These are phyloP conservation scores for Choreutis nemorana DNA, from an alignment of 2,888 invertebrate species.

Conservation along the genomic window DNA sequence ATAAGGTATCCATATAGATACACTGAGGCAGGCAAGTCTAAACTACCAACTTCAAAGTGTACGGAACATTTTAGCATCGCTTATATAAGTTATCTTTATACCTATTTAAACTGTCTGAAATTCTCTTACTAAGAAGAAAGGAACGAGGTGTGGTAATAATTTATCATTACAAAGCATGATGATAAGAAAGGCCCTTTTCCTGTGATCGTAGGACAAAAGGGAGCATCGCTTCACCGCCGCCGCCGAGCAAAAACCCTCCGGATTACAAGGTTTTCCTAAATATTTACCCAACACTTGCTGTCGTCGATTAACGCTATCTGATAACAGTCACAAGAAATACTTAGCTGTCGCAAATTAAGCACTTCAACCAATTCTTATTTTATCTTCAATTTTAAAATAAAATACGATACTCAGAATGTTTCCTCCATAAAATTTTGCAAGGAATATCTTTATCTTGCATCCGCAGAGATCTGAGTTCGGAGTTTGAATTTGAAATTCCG, in stretches of 20 bases:
- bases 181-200: constrained; percentile 34
- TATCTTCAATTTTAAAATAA: too few species aligned
- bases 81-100: constrained; percentile 7
- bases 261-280: constrained; percentile 47
- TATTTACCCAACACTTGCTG: constrained; percentile 44
- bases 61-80: constrained; percentile 7
- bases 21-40: too few species aligned
- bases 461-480: constrained; percentile 24
- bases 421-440: constrained; percentile 21
- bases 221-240: constrained; percentile 17
- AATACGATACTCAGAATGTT: too few species aligned
- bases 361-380: too few species aligned
- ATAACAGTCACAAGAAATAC: too few species aligned
- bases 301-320: constrained; percentile 17
- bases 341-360: too few species aligned
- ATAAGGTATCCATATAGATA: too few species aligned
- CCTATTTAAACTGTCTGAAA: constrained; percentile 9
- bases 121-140: constrained; percentile 8
- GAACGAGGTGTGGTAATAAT: constrained; percentile 20
- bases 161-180: constrained; percentile 44
- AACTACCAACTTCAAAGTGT: too few species aligned
- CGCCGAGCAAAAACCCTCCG: constrained; percentile 34
- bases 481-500: constrained; percentile 27
- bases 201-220: constrained; percentile 35
- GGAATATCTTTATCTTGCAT: constrained; percentile 27